Evolutionary conservation across 2,797 vertebrate species (phyloP), one percentile per base, ranked within the genome.

Genomic region (Xerus rutilus): DNA sequence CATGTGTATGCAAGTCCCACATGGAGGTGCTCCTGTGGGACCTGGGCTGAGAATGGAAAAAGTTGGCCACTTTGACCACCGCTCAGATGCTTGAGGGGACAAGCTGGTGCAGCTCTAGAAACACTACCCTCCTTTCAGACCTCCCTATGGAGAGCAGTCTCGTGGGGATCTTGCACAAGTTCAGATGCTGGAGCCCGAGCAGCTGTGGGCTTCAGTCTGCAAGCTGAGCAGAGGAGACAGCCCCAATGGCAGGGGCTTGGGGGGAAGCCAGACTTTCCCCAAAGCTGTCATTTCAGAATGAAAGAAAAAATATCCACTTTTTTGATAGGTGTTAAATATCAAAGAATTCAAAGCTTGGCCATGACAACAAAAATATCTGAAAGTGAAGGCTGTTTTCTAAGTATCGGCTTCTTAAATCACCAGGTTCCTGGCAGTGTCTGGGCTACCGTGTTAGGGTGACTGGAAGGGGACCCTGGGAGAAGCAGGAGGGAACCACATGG

Each of bases 111-210:
- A 20, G 17, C 52, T 23, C 57, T 39, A 13, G 18, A 45, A 49
- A 45, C 7, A 4, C 57, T 0, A 1, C 15, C 49, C 7, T 30
- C 7, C 23, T 20, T 30, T 18, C 4, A 2, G 13, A 15, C 0
- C 28, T 43, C 28, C n/a, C 15, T 0, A 0, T 25, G 15, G 78
- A 23, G 28, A 57, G 69, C 0, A 0, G 5, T 49, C 18, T 17
- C 0, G 0, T 5, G 2, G 72, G 85, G 49, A 20, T 32, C 5
- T 0, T 0, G 0, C 0, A 6, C 17, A 0, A 54, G 92, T 9
- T 4, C 5, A 3, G 70, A 21, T 0, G 0, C 21, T 3, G 25
- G 23, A 7, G 47, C 54, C 73, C 0, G 18, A 67, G 57, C 47
- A 13, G 54, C 67, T 32, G 79, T 47, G 47, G 15, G 2, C 59